Evolutionary conservation across 2,113 vertebrate genomes (phyloP).

Genomic region (Delphinapterus leucas): DNA sequence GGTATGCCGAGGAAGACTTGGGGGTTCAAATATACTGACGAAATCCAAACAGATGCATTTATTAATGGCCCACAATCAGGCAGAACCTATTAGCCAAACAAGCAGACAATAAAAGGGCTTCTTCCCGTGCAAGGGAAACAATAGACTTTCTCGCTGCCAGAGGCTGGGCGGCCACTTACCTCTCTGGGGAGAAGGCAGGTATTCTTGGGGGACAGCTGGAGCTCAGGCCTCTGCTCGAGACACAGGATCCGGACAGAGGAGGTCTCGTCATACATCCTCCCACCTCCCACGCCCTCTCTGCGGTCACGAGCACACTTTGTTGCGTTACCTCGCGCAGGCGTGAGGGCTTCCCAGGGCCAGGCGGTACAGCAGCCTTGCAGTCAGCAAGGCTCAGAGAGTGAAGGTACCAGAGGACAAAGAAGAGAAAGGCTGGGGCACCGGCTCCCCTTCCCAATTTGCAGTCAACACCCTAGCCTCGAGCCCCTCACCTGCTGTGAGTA

Average conservation of each 20-base stretch:
- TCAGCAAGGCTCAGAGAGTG: neutral
- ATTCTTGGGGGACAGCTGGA: neutral
- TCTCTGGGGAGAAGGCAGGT: neutral
- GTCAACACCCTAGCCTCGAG: accelerated
- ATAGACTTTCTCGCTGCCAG: constrained; percentile 24
- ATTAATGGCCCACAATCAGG: neutral
- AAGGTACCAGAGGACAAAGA: neutral
- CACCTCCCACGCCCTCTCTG: accelerated
- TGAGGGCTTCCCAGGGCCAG: neutral
- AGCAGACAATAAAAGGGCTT: neutral
- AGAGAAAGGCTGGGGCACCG: neutral
- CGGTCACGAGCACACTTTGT: neutral
- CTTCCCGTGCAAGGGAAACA: neutral
- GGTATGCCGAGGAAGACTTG: neutral
- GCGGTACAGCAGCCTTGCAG: neutral
- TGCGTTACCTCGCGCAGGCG: neutral
- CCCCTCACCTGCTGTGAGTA: no score
- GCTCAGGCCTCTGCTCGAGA: neutral
- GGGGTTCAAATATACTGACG: constrained; percentile 3
- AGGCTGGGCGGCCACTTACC: neutral
- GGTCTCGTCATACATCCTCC: accelerated
- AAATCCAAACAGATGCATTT: constrained; percentile 43
- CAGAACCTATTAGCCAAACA: neutral
- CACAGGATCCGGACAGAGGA: neutral
- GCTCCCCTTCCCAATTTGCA: neutral